Base-by-base conservation (phyloP, 2,113 vertebrate species). In the Clupea harengus region DNA sequence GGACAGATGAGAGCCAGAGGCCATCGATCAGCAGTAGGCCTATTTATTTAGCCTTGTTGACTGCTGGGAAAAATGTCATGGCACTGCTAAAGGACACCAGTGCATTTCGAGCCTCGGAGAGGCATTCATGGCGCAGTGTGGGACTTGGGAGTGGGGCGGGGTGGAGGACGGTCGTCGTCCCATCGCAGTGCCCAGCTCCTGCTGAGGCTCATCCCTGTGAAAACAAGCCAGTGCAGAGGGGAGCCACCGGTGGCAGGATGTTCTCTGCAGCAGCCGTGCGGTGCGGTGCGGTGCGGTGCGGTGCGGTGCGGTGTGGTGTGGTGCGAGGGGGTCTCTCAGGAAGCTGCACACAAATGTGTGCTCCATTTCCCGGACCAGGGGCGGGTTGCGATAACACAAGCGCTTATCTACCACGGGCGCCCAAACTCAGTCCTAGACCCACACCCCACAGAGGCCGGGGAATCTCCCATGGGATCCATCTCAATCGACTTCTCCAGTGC, bases 291-390 rank as follows among this genome's bases (percentile, higher is more conserved):
- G n/a, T n/a, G n/a, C n/a, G n/a, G n/a, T n/a, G n/a, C n/a, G n/a
- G n/a, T n/a, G n/a, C n/a, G n/a, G n/a, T n/a, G n/a, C n/a, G n/a
- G n/a, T n/a, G n/a, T n/a, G n/a, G 11, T 78, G 72, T 0, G 8
- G 72, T 78, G 72, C 32, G 13, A 78, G 72, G 17, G 72, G 54
- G 54, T 32, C 72, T 78, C 72, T 78, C 72, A 78, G 72, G 72
- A 78, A 78, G 72, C 72, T 78, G 32, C 0, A 1, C 72, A 39
- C 28, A 78, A 78, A 78, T 78, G 72, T 44, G 72, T 4, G 72
- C 72, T 78, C 32, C 28, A 39, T 78, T 78, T 39, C 11, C 28
- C 18, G 11, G 15, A 17, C 28, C 72, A 17, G 72, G 25, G 28
- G 72, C 25, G 72, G 72, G 72, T 3, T 78, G 72, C 28, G 72